These are phyloP conservation scores for Sebastes cheni DNA, from an alignment of 2,797 vertebrate species.

Conservation along the genomic window DNA sequence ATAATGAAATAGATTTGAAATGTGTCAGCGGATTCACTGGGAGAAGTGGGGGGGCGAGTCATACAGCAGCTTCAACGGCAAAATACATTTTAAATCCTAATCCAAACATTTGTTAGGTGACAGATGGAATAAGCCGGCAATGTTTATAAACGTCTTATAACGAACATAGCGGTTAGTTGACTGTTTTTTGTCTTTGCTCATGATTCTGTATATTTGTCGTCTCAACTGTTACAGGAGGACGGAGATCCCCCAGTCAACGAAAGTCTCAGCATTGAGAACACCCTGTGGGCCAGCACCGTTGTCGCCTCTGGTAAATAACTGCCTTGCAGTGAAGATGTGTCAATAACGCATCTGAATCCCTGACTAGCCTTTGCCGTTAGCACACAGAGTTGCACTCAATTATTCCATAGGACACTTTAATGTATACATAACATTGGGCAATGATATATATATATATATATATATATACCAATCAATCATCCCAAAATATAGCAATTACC, in stretches of 20 bases:
- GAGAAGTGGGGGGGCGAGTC: background rate
- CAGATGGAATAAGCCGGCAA: background rate
- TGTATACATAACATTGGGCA: too few relatives aligned
- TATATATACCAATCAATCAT: too few relatives aligned
- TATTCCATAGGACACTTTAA: background rate
- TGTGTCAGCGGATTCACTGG: background rate
- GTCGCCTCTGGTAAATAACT: constrained; percentile 92
- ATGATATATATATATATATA: too few relatives aligned
- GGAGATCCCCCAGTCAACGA: constrained; percentile 96
- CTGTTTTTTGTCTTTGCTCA: background rate
- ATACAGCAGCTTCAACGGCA: background rate
- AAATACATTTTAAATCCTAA: background rate
- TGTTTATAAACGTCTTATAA: background rate
- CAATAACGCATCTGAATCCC: background rate
- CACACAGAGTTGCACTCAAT: background rate
- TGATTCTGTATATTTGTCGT: constrained; percentile 13
- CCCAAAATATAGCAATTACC: too few relatives aligned
- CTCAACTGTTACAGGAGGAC: constrained; percentile 86
- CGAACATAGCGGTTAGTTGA: background rate
- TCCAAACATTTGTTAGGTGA: background rate
- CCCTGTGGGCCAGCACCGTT: constrained; percentile 97
- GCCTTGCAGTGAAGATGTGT: background rate
- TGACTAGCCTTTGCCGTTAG: background rate
- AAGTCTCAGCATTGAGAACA: constrained; percentile 97
- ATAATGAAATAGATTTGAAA: background rate